A percentile compares a stretch with the other conserved stretches of the same genome.
Evolutionary conservation across 2,113 vertebrate species (phyloP).

Genomic region (Chaetodon auriga): DNA sequence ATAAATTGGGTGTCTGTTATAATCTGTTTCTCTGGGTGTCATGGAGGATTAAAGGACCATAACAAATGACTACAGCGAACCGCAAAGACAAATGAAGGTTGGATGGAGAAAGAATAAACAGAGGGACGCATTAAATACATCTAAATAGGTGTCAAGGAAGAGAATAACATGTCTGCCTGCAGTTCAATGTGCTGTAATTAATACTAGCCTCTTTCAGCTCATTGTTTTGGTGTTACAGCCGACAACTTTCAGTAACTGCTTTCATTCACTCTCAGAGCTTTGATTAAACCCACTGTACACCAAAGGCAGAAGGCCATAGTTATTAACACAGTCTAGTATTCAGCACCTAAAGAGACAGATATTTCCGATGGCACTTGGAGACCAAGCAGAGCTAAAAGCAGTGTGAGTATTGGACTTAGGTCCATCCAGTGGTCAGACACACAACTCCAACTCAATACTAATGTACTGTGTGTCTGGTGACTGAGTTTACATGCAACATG

Average conservation of each 20-base stretch:
- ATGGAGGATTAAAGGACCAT: constrained; percentile 22
- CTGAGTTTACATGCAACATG: too few relatives aligned
- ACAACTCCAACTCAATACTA: too few relatives aligned
- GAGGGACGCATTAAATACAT: not conserved
- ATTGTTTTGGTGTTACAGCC: too few relatives aligned
- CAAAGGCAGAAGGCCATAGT: not conserved
- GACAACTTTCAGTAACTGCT: too few relatives aligned
- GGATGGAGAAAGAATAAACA: not conserved
- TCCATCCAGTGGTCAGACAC: too few relatives aligned
- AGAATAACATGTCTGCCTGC: not conserved
- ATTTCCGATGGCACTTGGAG: not conserved
- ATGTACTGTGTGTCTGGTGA: too few relatives aligned
- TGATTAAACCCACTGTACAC: not conserved
- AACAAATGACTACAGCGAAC: not conserved
- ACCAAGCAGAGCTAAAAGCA: not conserved
- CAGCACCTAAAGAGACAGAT: not conserved
- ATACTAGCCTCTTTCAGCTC: too few relatives aligned
- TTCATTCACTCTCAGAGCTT: not conserved
- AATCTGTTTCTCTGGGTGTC: constrained; percentile 13
- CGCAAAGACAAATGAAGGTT: constrained; percentile 16
- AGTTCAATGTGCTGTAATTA: not conserved
- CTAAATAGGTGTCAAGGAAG: constrained; percentile 14
- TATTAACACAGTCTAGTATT: not conserved
- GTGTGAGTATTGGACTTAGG: too few relatives aligned
- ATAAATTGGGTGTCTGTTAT: not conserved